Evolutionary conservation across 1,140 invertebrate species (phyloP), one percentile per base, ranked within the genome.

Genomic region (Euura lappo): DNA sequence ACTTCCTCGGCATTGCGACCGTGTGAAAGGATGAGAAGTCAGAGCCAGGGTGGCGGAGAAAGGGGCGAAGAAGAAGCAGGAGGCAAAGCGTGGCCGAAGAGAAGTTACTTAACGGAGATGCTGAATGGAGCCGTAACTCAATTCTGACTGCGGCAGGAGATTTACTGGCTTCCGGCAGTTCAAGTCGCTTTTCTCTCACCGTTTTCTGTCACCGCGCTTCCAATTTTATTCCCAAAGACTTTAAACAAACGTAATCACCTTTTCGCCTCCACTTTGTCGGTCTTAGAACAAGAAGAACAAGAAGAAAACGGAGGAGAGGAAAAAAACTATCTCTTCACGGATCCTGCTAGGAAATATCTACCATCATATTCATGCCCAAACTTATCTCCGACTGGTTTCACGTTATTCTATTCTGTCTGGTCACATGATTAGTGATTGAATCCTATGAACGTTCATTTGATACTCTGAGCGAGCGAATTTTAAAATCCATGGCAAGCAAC

Each of bases 81-180:
- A 11, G 66, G 66, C 8, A n/a, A 60, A 44, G 28, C 66, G 66
- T 0, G 42, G 0, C 13, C 3, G 66, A 68, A 68, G 66, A 72
- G 75, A 77, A 81, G 77, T 82, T 82, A 83, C 82, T 85, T 84
- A 85, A 82, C 80, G 80, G 77, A 79, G 79, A 81, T 83, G 84
- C 79, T 84, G 84, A 86, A 85, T 86, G 83, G 81, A 85, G 81
- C 79, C 78, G 83, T 84, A 85, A 85, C 83, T 87, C 51, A 85
- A 87, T 86, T 87, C 80, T 79, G 76, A 85, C 81, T 82, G 76
- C 78, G 74, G 74, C 72, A 68, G 13, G 51, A 60, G 51, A 60
- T 60, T 60, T 60, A 60, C 51, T 6, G 51, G 51, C 51, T 60
- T 60, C 51, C 51, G 51, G 51, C 51, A 60, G 3, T 60, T 60